Base-by-base conservation (phyloP, 2,113 vertebrate genomes). In the Chionodraco myersi region DNA sequence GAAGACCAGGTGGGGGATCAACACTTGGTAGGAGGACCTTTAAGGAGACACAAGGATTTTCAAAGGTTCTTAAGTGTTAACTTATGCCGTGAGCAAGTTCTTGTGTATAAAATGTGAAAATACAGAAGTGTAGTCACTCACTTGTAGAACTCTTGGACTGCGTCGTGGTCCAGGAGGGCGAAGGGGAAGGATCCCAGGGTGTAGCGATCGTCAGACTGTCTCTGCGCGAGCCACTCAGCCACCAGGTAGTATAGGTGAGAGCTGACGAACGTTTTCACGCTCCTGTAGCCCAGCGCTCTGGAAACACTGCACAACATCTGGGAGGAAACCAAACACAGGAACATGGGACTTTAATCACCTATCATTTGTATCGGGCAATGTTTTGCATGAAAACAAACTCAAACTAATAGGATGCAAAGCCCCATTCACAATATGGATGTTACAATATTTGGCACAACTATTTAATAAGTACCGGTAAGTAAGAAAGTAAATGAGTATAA, bases 221-320 rank as follows among this genome's bases (percentile, higher is more conserved):
- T 94, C 91, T 97, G 95, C 72, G 94, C 94, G 47, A 99, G 93
- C 98, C 98, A 99, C 84, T 99, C 96, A 1, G 96, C 94, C 68
- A 99, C 88, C 88, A 99, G 84, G 85, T 97, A 99, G 92, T 98
- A 94, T 80, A 99, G 94, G 86, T 99, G 97, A 62, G 97, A 97
- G 48, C 72, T 92, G 92, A 99, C 95, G 16, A 99, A 97, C 34
- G 95, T 94, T 79, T 97, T 96, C 52, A 95, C 79, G 45, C 58
- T 95, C 86, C 85, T 95, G 89, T 97, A 99, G 72, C 96, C 96
- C 53, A 98, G 94, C 13, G 75, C 80, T 53, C 89, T 91, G 45
- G 96, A 97, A 1, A 98, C 92, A 66, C 93, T 94, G 82, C 93
- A 85, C 92, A 99, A 93, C 89, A 98, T 96, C 98, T 99, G 86